Base-by-base conservation (phyloP, 2,113 vertebrate genomes). In the Alectura lathami region DNA sequence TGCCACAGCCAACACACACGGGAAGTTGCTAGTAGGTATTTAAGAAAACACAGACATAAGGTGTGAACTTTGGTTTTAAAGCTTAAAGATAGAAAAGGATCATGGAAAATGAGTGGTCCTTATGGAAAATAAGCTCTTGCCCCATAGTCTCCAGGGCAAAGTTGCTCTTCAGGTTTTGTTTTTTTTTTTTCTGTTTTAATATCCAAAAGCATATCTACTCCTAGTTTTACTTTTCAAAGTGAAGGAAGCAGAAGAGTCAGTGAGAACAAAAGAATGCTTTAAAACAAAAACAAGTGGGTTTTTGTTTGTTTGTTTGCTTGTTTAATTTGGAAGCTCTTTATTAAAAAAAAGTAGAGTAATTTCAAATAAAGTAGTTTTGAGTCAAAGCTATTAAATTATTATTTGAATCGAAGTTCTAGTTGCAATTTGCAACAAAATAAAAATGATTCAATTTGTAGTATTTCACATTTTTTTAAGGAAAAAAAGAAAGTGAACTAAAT, bases 1-100 rank as follows among this genome's bases (percentile, higher is more conserved):
- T 85, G 29, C 29, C 38, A 24, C 2, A 3, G 38, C 43, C 63
- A 29, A 16, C 20, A 8, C 0, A 0, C n/a, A 11, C 2, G 27
- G 42, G 38, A 76, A 83, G 23, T 11, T 56, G 18, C 38, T 36
- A n/a, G 38, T 5, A 50, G 45, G 9, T n/a, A 53, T 54, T 86
- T 56, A 64, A 56, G 59, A 62, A 79, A 83, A 53, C 21, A 66
- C 12, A 75, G n/a, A 47, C 50, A 63, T 17, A 54, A 69, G 16
- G 3, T 47, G 29, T 21, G 13, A 63, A 30, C 23, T 60, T 26
- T 26, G 13, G 27, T 60, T 83, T 80, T 60, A 34, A 26, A 87
- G 8, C 62, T 66, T 82, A 36, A 67, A 86, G 81, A 54, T 27
- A 30, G 40, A 57, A 86, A 54, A 83, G 3, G 34, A 47, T 17